Percentiles rank a stretch among this genome's conserved stretches.
These are phyloP conservation scores for Eristalinus sepulchralis DNA, from an alignment of 2,888 invertebrate species.

Conservation along the genomic window DNA sequence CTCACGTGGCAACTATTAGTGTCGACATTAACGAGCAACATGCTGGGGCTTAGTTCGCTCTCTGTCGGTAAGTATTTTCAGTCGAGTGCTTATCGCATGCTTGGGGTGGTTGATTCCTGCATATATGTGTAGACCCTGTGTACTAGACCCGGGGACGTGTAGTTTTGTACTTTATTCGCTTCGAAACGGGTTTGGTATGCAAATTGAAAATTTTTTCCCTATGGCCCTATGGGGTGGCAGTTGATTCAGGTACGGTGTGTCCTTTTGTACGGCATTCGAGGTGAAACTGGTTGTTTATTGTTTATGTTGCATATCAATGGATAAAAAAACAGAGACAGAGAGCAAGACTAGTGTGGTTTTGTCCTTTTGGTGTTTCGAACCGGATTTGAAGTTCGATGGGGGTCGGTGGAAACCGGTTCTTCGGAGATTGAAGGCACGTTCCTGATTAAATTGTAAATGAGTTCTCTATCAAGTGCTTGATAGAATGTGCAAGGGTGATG, in stretches of 20 bases:
- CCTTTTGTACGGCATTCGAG: constrained; percentile 16
- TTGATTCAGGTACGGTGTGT: not conserved
- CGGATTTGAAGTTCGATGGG: constrained; percentile 17
- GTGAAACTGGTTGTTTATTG: constrained; percentile 47
- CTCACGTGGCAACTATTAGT: constrained; percentile 67
- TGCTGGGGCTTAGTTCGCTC: constrained; percentile 49
- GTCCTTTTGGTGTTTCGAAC: constrained; percentile 2
- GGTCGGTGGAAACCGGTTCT: constrained; percentile 19
- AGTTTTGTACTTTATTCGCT: not conserved
- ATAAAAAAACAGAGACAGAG: not conserved
- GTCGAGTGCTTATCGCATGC: constrained; percentile 39
- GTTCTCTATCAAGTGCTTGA: constrained; percentile 18
- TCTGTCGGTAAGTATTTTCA: constrained; percentile 32
- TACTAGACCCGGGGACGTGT: constrained; percentile 23
- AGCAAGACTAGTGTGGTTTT: not conserved
- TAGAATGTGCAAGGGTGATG: not conserved
- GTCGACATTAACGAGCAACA: constrained; percentile 61
- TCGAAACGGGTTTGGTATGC: constrained; percentile 59
- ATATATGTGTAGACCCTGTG: constrained; percentile 34
- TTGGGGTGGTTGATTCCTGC: constrained; percentile 11
- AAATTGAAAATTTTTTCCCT: constrained; percentile 50
- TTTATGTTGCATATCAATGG: constrained; percentile 17
- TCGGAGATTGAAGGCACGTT: constrained; percentile 5
- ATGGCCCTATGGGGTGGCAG: constrained; percentile 33
- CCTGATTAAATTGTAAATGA: constrained; percentile 29